phyloP scores from a whole-genome alignment of 2,888 invertebrate genomes.

The Callinectes sapidus region DNA sequence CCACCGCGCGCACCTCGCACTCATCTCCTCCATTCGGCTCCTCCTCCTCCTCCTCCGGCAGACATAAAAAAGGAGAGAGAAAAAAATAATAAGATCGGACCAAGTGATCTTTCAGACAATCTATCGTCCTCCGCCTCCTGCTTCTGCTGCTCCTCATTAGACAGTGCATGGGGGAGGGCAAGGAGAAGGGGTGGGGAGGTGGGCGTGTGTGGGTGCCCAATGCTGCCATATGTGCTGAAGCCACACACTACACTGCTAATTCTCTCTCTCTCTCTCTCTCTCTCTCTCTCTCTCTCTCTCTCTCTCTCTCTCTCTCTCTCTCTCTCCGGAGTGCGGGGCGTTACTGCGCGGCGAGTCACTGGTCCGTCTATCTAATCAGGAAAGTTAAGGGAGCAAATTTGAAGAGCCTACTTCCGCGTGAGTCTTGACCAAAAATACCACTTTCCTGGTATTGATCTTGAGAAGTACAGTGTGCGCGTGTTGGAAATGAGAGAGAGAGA shows the following conservation, averaged over 20 bases:
- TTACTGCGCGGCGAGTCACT: neutral
- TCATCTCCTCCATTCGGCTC: constrained; percentile 21
- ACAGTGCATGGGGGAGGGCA: neutral
- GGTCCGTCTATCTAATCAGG: neutral
- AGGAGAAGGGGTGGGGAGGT: neutral
- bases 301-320: no score
- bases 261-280: neutral
- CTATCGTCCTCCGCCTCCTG: neutral
- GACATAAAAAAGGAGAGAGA: neutral
- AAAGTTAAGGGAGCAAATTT: neutral
- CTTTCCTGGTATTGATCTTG: neutral
- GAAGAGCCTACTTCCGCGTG: neutral
- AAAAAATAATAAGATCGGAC: neutral
- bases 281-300: neutral
- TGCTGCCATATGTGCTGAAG: neutral
- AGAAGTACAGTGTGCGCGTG: no score
- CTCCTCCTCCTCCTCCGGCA: constrained; percentile 8
- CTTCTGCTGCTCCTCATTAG: neutral
- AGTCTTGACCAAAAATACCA: neutral
- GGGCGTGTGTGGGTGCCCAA: neutral
- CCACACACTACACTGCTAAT: constrained; percentile 1
- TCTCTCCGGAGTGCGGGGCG: neutral
- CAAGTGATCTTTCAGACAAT: neutral
- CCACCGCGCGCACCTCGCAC: constrained; percentile 13
- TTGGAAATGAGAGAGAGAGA: neutral